phyloP scores from a whole-genome alignment of 2,797 vertebrate genomes.

The Rousettus madagascariensis region DNA sequence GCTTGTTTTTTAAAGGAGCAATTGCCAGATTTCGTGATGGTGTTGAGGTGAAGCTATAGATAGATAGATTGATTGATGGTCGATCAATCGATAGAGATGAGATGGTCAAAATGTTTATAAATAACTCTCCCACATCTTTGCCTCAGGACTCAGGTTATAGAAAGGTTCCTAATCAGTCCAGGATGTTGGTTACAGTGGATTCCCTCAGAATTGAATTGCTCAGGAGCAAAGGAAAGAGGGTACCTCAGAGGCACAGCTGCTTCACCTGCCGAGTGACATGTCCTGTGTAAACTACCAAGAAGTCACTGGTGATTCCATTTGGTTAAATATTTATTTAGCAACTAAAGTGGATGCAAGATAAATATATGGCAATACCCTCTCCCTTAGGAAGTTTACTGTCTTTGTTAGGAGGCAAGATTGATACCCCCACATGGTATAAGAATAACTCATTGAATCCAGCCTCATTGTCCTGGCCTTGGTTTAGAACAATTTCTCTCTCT shows the following conservation, averaged over 20 bases:
- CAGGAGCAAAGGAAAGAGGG: background rate
- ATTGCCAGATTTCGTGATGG: background rate
- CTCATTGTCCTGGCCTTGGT: background rate
- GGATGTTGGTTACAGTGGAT: background rate
- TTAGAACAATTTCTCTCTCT: background rate
- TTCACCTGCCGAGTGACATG: background rate
- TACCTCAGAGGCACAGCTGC: background rate
- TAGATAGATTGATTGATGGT: too few species aligned
- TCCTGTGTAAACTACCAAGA: conserved; percentile 49
- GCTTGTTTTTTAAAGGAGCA: background rate
- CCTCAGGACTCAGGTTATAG: background rate
- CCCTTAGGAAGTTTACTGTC: background rate
- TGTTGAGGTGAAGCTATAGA: background rate
- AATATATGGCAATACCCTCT: background rate
- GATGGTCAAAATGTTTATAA: background rate
- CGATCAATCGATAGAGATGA: background rate
- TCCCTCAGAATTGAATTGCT: background rate
- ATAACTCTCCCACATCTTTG: background rate
- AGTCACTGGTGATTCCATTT: conserved; percentile 22
- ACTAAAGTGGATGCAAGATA: conserved; percentile 8
- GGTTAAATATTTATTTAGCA: conserved; percentile 56
- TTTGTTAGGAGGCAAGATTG: conserved; percentile 5
- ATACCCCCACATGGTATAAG: background rate
- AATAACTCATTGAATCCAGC: background rate
- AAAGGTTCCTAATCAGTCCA: background rate